Evolutionary conservation across 2,113 vertebrate genomes (phyloP).

Genomic region (Vicugna pacos): DNA sequence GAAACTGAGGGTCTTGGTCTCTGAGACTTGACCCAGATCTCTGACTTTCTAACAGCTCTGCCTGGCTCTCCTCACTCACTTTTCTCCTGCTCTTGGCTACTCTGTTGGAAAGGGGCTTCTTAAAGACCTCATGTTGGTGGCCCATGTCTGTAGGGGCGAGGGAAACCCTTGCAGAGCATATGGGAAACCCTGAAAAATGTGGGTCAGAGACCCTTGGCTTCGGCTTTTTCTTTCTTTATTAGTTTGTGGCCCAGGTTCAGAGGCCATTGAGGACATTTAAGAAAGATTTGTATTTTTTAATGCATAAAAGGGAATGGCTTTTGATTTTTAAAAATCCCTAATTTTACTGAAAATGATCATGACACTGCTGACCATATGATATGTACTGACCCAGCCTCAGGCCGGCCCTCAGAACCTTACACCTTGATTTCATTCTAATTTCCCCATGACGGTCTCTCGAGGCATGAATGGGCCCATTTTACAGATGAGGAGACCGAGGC

Average conservation of each 20-base stretch:
- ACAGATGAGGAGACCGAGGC: not conserved
- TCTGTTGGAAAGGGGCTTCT: not conserved
- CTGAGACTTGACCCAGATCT: not conserved
- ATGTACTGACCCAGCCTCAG: not conserved
- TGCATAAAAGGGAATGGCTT: not conserved
- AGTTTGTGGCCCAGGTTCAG: not conserved
- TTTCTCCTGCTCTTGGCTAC: fast-evolving
- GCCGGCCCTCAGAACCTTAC: not conserved
- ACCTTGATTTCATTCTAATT: not conserved
- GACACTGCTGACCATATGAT: not conserved
- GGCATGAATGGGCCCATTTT: not conserved
- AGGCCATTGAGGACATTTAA: not conserved
- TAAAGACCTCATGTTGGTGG: fast-evolving
- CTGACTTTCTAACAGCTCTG: not conserved
- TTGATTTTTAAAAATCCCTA: no score
- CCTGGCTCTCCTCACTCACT: fast-evolving
- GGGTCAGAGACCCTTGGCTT: not conserved
- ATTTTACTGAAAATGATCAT: not conserved
- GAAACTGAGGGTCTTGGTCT: not conserved
- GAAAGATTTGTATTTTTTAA: not conserved
- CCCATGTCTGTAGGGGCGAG: not conserved
- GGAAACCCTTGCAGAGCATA: fast-evolving
- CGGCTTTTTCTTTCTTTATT: not conserved
- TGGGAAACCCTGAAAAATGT: not conserved
- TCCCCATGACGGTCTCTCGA: not conserved